These are phyloP conservation scores for Sebastolobus altivelis DNA, from an alignment of 2,797 vertebrate species.

Conservation along the genomic window DNA sequence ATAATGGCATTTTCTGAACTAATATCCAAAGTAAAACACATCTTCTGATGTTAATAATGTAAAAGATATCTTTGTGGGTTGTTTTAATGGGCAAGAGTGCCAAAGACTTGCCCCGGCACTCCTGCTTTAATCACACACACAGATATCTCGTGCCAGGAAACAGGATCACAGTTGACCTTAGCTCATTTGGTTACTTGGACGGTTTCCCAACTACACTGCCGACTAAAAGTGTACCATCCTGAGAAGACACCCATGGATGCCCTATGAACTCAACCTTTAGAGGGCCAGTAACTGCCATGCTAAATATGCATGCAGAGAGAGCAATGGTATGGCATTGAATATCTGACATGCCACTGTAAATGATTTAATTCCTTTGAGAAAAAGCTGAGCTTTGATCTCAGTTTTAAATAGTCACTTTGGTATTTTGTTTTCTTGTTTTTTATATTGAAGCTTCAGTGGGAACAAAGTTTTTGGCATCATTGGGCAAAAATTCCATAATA, in stretches of 20 bases:
- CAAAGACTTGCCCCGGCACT: neutral
- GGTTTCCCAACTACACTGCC: neutral
- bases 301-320: neutral
- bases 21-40: neutral
- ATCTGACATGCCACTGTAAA: no score
- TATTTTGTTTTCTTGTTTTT: neutral
- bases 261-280: neutral
- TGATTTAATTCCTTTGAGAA: neutral
- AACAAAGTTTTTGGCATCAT: no score
- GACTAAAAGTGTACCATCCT: neutral
- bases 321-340: no score
- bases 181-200: conserved; percentile 5
- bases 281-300: neutral
- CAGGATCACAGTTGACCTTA: conserved; percentile 11
- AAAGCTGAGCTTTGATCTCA: neutral
- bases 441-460: no score
- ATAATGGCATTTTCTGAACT: neutral
- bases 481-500: no score
- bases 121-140: neutral
- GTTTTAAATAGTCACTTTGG: neutral
- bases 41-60: neutral
- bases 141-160: neutral
- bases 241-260: neutral
- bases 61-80: neutral
- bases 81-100: conserved; percentile 5